Evolutionary conservation across 2,888 invertebrate genomes (phyloP).

Genomic region (Tubiluchus corallicola): DNA sequence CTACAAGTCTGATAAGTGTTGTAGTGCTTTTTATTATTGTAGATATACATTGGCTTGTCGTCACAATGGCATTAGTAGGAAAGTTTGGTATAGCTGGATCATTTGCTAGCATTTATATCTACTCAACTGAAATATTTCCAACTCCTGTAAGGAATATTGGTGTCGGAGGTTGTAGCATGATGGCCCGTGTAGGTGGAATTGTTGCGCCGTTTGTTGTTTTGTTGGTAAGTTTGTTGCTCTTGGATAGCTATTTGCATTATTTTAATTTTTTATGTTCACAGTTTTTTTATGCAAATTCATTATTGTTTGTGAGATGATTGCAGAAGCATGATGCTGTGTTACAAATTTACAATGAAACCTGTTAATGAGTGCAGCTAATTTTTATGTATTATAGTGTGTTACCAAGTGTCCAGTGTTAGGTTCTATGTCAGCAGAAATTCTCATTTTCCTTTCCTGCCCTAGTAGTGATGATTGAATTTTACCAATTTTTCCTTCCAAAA

Average conservation of each 20-base stretch:
- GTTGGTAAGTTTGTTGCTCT: no score
- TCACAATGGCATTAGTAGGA: neutral
- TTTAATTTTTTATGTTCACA: no score
- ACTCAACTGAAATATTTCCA: neutral
- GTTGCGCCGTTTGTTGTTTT: neutral
- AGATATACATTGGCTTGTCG: neutral
- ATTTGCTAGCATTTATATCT: constrained; percentile 1
- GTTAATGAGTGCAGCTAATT: neutral
- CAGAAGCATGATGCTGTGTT: neutral
- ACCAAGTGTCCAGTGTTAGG: no score
- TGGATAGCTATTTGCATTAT: no score
- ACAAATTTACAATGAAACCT: neutral
- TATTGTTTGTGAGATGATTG: neutral
- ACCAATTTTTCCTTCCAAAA: no score
- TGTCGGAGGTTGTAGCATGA: neutral
- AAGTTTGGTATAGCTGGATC: neutral
- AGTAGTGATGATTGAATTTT: no score
- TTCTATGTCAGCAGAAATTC: no score
- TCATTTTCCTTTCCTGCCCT: no score
- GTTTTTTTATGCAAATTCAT: no score
- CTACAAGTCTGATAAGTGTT: no score
- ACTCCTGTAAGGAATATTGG: neutral
- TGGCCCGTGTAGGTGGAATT: neutral
- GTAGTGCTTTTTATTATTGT: no score
- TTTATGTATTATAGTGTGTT: no score